Evolutionary conservation across 2,888 invertebrate genomes (phyloP).

Genomic region (Aromia moschata): DNA sequence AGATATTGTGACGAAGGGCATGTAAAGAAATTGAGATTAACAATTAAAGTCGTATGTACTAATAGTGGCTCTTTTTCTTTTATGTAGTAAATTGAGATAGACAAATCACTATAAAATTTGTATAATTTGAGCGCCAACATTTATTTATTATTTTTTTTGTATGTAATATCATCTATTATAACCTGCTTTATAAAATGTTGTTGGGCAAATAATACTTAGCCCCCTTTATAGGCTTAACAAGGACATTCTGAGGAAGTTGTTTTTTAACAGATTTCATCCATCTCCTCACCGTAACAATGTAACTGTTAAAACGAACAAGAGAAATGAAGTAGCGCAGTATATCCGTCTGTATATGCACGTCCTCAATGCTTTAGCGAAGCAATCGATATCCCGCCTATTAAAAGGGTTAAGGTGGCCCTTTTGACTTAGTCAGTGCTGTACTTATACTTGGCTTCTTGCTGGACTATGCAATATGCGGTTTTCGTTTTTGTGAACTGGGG

Average conservation of each 20-base stretch:
- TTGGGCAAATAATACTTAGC: too few species aligned
- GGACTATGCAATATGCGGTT: neutral
- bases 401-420: neutral
- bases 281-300: too few species aligned
- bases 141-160: too few species aligned
- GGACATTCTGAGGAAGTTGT: too few species aligned
- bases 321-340: neutral
- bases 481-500: neutral
- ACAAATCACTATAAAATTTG: too few species aligned
- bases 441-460: constrained; percentile 11
- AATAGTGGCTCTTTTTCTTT: neutral
- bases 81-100: too few species aligned
- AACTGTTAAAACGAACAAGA: too few species aligned
- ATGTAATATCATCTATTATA: too few species aligned
- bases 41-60: neutral
- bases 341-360: constrained; percentile 5
- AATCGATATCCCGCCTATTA: neutral
- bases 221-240: too few species aligned
- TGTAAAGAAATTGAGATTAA: neutral
- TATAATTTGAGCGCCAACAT: too few species aligned
- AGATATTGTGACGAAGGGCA: neutral
- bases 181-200: too few species aligned
- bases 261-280: too few species aligned
- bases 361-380: constrained; percentile 5
- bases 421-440: neutral